Evolutionary conservation across 2,888 invertebrate species (phyloP), one percentile per base, ranked within the genome.

Genomic region (Archips crataeganus): DNA sequence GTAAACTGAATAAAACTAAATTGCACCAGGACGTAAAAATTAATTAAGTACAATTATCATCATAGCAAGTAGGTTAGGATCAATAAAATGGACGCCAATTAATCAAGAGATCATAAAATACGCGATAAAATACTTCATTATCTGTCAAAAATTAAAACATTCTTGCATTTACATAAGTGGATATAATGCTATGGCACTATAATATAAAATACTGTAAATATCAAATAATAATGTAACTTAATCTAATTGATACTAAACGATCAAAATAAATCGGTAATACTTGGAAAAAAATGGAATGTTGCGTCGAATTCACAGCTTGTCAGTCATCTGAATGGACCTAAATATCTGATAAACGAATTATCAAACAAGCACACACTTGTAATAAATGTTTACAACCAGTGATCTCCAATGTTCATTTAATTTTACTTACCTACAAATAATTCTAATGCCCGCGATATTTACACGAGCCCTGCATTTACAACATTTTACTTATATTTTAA

Each of bases 321-420:
- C 3, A 9, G 10, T n/a, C 51, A 13, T 23, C 15, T 32, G 8
- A n/a, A 59, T 23, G 47, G 8, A 32, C n/a, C 34, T 6, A 0
- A 42, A 32, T 6, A 76, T 76, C 76, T 73, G 75, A 73, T 70
- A 45, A 77, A 74, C 71, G 32, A 75, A 77, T 77, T 77, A 81
- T 70, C 76, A 78, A 84, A 80, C 75, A 76, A 84, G 82, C 83
- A 80, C 81, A 39, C 63, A 47, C 72, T 68, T 49, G 45, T 81
- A 79, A 79, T 79, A 75, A 80, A 79, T 79, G 68, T 77, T 79
- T 82, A 86, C 82, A 85, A 85, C 84, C 84, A 61, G 62, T 74
- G 64, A 60, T 42, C 15, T 74, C 73, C 49, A 57, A 60, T 51
- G 51, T 65, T 70, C 45, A 57, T 23, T 59, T 66, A n/a, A 57